Base-by-base conservation (phyloP, 2,797 vertebrate genomes). In the Synanceia verrucosa region DNA sequence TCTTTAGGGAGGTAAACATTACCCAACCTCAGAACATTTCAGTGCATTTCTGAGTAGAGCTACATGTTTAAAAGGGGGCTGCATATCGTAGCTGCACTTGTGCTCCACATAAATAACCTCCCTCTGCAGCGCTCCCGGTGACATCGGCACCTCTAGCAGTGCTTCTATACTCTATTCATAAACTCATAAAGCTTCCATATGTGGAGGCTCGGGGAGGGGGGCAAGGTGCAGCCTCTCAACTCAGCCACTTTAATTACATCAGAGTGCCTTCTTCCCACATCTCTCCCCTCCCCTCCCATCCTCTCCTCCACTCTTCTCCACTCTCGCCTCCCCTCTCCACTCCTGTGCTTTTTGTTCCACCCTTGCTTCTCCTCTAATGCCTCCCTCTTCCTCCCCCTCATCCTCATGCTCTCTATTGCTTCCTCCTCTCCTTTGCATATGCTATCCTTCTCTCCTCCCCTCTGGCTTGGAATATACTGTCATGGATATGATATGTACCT, bases 171-270 rank as follows among this genome's bases (percentile, higher is more conserved):
- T 77, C 56, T 39, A 55, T 84, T 88, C 67, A 90, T 66, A 66
- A 79, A 90, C 85, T 81, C 73, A 79, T 79, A 85, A 89, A 85
- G 48, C 80, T 70, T 79, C 65, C 36, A 73, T 67, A 79, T 73
- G 73, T 74, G 69, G 46, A 62, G 73, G 51, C 58, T 76, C 34
- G 50, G 64, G 37, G 64, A 46, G 51, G 44, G 62, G 56, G 23
- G 55, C 14, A 72, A 64, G 73, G 68, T 79, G 66, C 75, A 82
- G 83, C 69, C 86, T 84, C 89, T 90, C 85, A 79, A 79, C 83
- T 61, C 63, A 65, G 62, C 78, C 86, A 80, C 78, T 91, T 89
- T 84, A 90, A 92, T 91, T 87, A 90, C 84, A 89, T 76, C 76
- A 85, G 79, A 85, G 89, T 87, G 86, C 73, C 79, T 82, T 70